A percentile compares a stretch with the other conserved stretches of the same genome.
These are phyloP conservation scores for Ptychochromis oligacanthus DNA, from an alignment of 2,113 vertebrate genomes.

Conservation along the genomic window DNA sequence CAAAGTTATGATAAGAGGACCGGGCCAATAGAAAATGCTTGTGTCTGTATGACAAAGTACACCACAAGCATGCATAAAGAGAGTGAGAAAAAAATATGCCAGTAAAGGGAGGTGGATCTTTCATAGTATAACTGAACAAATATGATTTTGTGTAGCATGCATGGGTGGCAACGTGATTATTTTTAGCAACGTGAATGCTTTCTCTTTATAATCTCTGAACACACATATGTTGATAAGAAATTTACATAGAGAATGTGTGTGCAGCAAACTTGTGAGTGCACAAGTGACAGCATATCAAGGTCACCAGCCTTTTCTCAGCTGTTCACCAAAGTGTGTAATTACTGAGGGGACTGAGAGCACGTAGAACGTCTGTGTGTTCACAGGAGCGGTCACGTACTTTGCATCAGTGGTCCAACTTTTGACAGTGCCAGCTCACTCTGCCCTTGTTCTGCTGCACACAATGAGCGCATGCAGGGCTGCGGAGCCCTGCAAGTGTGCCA, in stretches of 20 bases:
- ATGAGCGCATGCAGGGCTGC: constrained; percentile 14
- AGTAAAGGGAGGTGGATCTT: background rate
- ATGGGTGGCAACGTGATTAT: background rate
- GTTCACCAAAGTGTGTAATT: constrained; percentile 65
- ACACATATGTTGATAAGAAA: background rate
- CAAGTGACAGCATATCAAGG: constrained; percentile 28
- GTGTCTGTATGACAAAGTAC: background rate
- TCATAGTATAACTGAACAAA: background rate
- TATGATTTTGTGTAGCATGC: background rate
- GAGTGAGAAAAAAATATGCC: background rate
- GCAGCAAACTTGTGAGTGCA: background rate
- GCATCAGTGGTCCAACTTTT: constrained; percentile 62
- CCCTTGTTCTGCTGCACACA: constrained; percentile 44
- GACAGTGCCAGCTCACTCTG: constrained; percentile 46
- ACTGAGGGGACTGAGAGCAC: constrained; percentile 58
- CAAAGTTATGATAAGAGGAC: constrained; percentile 20
- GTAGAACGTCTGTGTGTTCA: constrained; percentile 63
- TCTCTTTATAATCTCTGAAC: background rate
- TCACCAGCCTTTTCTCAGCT: constrained; percentile 60
- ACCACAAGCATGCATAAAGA: background rate
- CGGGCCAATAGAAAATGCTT: background rate
- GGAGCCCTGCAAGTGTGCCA: constrained; percentile 28
- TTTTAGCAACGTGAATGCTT: background rate
- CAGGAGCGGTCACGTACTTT: constrained; percentile 71
- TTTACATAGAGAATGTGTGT: constrained; percentile 31